Conservation (phyloP, 2,113 vertebrate genomes). For the Carassius carassius region DNA sequence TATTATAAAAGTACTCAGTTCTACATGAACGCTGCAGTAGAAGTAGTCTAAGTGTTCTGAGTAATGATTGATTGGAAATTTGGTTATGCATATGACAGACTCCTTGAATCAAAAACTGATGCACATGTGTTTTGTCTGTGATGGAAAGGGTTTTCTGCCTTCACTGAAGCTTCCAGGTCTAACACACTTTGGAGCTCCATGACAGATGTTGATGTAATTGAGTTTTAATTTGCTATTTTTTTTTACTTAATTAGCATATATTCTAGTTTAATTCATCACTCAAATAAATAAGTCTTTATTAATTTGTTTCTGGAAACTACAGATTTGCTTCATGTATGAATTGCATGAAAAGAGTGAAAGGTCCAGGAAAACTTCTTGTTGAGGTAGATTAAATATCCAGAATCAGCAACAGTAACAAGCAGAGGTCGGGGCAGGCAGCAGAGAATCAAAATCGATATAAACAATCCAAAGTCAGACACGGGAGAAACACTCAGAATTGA, state of each 20-base stretch:
- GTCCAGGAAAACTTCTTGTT: no score
- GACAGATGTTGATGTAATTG: conserved; percentile 10
- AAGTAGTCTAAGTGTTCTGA: neutral
- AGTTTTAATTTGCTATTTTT: neutral
- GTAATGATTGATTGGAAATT: neutral
- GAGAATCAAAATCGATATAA: no score
- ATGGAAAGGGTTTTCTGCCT: neutral
- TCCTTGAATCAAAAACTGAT: neutral
- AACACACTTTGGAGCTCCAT: neutral
- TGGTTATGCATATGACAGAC: neutral
- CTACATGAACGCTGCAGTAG: neutral
- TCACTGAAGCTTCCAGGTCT: neutral
- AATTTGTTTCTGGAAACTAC: neutral
- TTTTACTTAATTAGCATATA: neutral
- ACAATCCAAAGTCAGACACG: no score
- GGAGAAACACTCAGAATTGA: no score
- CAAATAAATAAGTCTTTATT: neutral
- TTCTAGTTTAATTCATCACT: neutral
- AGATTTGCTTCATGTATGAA: neutral
- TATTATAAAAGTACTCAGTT: neutral
- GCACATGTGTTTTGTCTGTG: neutral
- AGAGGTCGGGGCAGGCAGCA: no score
- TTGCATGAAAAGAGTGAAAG: neutral
- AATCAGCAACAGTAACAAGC: no score
- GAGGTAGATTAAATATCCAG: no score